These are phyloP conservation scores for Bryconaethiops microstoma DNA, from an alignment of 2,797 vertebrate genomes.

Conservation along the genomic window DNA sequence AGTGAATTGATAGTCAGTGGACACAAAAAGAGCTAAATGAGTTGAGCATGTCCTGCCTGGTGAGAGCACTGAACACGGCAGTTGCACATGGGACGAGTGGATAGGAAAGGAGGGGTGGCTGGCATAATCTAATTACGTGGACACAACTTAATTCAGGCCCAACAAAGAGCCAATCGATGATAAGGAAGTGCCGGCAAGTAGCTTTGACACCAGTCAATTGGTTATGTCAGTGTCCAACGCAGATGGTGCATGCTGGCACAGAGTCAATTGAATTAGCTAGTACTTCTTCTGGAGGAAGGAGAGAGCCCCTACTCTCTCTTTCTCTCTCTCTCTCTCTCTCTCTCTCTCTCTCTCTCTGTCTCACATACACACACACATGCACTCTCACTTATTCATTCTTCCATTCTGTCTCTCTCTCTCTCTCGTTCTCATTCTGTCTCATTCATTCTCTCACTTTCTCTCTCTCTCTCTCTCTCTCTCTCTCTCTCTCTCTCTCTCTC, in stretches of 20 bases:
- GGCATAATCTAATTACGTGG: conserved; percentile 58
- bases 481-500: too few species aligned
- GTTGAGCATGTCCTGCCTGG: conserved; percentile 30
- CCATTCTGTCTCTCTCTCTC: conserved; percentile 18
- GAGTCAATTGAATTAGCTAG: conserved; percentile 51
- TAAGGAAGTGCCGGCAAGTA: conserved; percentile 55
- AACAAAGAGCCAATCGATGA: conserved; percentile 60
- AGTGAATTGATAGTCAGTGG: conserved; percentile 41
- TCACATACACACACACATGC: neutral
- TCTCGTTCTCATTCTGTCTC: conserved; percentile 4
- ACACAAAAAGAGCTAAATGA: conserved; percentile 37
- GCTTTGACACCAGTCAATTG: conserved; percentile 61
- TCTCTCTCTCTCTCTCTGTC: neutral
- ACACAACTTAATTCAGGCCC: conserved; percentile 55
- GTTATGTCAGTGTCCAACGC: conserved; percentile 54
- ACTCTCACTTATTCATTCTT: neutral
- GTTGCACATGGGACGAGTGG: conserved; percentile 17
- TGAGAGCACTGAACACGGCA: conserved; percentile 37
- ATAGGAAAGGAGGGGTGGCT: conserved; percentile 37
- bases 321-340: conserved; percentile 6
- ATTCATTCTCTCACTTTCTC: neutral
- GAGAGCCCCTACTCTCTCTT: conserved; percentile 1
- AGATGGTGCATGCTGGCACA: conserved; percentile 46
- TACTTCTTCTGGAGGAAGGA: conserved; percentile 30
- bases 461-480: too few species aligned